Percentiles rank a stretch among this genome's conserved stretches.
These are phyloP conservation scores for Nasonia giraulti DNA, from an alignment of 1,140 invertebrate genomes.

Conservation along the genomic window DNA sequence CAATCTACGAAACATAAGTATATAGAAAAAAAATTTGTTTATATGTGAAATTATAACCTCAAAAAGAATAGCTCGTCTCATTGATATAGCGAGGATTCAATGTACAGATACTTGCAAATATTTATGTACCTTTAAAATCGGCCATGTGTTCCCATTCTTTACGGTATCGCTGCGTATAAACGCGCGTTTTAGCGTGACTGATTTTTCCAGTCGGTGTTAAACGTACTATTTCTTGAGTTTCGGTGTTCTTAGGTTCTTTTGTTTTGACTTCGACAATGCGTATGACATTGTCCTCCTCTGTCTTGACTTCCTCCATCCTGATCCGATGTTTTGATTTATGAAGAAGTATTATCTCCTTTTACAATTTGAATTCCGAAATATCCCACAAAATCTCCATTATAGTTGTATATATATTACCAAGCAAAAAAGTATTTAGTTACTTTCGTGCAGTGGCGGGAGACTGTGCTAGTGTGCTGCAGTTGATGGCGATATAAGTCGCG, in stretches of 20 bases:
- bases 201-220: conserved; percentile 73
- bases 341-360: neutral
- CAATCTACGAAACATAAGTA: conserved; percentile 70
- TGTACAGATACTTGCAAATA: conserved; percentile 25
- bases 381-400: conserved; percentile 24
- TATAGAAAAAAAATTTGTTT: neutral
- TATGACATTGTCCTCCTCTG: conserved; percentile 11
- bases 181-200: conserved; percentile 71
- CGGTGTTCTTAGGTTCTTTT: conserved; percentile 24
- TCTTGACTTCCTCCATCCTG: conserved; percentile 26
- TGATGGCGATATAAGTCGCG: no score
- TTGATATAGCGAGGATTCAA: neutral
- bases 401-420: neutral
- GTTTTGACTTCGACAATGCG: conserved; percentile 51
- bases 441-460: conserved; percentile 16
- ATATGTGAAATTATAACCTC: neutral
- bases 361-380: conserved; percentile 5
- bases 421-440: conserved; percentile 40
- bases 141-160: conserved; percentile 77
- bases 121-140: conserved; percentile 74
- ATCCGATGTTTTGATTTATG: neutral
- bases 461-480: no score
- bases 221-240: conserved; percentile 23
- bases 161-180: conserved; percentile 77
- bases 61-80: conserved; percentile 8